Conservation (phyloP, 1,140 invertebrate species). For the Anadara kagoshimensis region DNA sequence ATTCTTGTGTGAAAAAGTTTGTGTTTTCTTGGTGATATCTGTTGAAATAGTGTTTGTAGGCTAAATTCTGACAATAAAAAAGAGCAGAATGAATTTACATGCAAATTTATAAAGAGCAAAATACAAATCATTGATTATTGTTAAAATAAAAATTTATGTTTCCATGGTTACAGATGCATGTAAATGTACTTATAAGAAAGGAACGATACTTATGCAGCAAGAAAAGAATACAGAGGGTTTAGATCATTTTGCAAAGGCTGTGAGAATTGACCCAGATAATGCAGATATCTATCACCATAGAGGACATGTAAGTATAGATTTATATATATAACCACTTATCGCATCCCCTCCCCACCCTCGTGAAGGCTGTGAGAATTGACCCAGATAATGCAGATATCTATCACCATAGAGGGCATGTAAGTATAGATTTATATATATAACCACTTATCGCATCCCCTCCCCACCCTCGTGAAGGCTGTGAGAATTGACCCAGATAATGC, state of each 20-base stretch:
- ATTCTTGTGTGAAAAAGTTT: no score
- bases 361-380: constrained; percentile 83
- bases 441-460: neutral
- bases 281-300: constrained; percentile 89
- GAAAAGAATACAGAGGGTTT: constrained; percentile 83
- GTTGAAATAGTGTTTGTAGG: no score
- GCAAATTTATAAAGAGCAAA: no score
- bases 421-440: constrained; percentile 11
- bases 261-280: constrained; percentile 84
- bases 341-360: no score
- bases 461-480: constrained; percentile 77
- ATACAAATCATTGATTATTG: no score
- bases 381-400: constrained; percentile 89
- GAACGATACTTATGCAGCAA: constrained; percentile 86
- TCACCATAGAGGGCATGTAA: constrained; percentile 84
- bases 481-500: constrained; percentile 85
- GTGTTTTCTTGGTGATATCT: no score
- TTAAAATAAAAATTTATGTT: no score
- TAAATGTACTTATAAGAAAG: constrained; percentile 91
- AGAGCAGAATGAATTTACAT: no score
- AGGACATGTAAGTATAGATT: constrained; percentile 78
- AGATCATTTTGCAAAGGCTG: constrained; percentile 82
- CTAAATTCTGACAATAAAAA: no score
- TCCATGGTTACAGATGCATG: constrained; percentile 56
- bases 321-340: neutral